These are phyloP conservation scores for Fringilla coelebs DNA, from an alignment of 2,797 vertebrate genomes.

Conservation along the genomic window DNA sequence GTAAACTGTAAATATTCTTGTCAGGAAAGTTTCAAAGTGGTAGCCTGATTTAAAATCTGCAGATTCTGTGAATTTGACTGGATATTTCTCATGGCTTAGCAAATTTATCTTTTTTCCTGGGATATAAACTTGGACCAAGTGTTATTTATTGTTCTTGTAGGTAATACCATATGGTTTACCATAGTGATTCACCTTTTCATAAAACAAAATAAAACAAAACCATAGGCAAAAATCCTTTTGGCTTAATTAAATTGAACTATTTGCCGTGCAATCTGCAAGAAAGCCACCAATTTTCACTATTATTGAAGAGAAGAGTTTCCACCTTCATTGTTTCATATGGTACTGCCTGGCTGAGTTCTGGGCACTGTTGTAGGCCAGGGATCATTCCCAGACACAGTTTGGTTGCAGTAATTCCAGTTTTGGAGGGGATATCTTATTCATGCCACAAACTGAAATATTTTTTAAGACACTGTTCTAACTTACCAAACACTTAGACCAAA, in stretches of 20 bases:
- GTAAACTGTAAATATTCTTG: neutral
- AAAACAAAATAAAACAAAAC: neutral
- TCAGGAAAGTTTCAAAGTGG: neutral
- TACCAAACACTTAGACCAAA: neutral
- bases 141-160: neutral
- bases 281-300: neutral
- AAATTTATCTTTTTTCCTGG: neutral
- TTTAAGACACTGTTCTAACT: neutral
- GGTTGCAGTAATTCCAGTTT: neutral
- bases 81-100: neutral
- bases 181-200: neutral
- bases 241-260: neutral
- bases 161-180: neutral
- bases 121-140: neutral
- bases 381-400: neutral
- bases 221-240: neutral
- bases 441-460: neutral
- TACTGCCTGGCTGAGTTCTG: neutral
- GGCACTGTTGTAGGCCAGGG: neutral
- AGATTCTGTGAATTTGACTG: neutral
- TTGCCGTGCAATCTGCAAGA: neutral
- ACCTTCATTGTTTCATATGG: neutral
- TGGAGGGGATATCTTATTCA: neutral
- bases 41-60: neutral
- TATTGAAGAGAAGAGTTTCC: neutral